Conservation (phyloP, 2,888 invertebrate genomes). For the Hydropsyche betteni region DNA sequence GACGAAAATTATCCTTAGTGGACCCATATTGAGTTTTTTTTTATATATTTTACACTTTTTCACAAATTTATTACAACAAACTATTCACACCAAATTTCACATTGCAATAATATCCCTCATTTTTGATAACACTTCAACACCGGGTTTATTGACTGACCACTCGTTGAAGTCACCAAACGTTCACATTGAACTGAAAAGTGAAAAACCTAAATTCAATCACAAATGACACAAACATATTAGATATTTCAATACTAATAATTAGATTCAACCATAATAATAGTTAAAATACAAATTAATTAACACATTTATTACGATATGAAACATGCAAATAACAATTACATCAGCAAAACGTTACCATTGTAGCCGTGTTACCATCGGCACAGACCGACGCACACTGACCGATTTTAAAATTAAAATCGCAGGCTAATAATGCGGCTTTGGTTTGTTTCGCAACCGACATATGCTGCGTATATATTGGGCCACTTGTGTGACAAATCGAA, state of each 20-base stretch:
- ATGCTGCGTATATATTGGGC: neutral
- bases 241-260: no score
- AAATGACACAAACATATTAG: neutral
- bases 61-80: neutral
- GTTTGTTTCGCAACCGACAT: no score
- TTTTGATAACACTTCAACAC: neutral
- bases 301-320: no score
- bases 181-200: slow-evolving; percentile 17
- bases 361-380: no score
- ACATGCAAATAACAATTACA: no score
- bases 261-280: no score
- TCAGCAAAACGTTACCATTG: no score
- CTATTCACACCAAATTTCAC: slow-evolving; percentile 2
- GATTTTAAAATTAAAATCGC: neutral
- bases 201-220: neutral
- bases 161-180: slow-evolving; percentile 20
- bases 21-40: slow-evolving; percentile 10
- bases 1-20: neutral
- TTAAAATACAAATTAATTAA: no score
- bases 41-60: neutral
- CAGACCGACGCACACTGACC: neutral
- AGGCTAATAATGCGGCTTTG: neutral
- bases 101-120: slow-evolving; percentile 1
- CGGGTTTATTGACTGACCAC: neutral
- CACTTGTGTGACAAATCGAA: slow-evolving; percentile 1